Evolutionary conservation across 2,888 invertebrate genomes (phyloP).

Genomic region (Spisula solida): DNA sequence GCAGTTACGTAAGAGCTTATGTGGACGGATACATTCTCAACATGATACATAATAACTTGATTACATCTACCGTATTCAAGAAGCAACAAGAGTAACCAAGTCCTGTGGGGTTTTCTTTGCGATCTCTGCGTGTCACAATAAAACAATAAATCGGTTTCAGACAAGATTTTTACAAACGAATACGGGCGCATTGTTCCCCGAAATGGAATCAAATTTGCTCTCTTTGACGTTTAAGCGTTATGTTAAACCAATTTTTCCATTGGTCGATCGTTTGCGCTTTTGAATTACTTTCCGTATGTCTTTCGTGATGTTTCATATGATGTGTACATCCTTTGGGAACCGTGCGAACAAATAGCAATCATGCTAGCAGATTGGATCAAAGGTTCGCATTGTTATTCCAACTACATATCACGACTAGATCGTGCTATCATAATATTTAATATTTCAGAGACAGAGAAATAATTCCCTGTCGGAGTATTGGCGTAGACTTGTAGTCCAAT

Average conservation of each 20-base stretch:
- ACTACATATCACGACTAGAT: too few relatives aligned
- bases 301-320: conserved; percentile 3
- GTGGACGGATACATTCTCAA: too few relatives aligned
- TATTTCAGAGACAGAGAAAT: too few relatives aligned
- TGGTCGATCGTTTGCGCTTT: not conserved
- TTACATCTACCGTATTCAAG: not conserved
- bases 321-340: not conserved
- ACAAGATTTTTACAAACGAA: conserved; percentile 22
- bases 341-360: not conserved
- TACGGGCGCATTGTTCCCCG: conserved; percentile 22
- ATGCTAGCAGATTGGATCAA: not conserved
- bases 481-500: not conserved
- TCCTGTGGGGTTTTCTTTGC: not conserved
- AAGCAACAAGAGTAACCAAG: not conserved
- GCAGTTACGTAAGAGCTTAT: too few relatives aligned
- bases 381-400: not conserved
- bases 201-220: conserved; percentile 17
- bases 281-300: not conserved
- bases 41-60: too few relatives aligned
- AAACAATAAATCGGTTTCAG: not conserved
- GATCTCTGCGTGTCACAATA: conserved; percentile 16
- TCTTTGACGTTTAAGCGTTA: conserved; percentile 21
- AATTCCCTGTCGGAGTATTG: too few relatives aligned
- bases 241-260: not conserved
- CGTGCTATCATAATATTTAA: not conserved